Conservation (phyloP, 2,888 invertebrate genomes). For the Dryadula phaetusa region DNA sequence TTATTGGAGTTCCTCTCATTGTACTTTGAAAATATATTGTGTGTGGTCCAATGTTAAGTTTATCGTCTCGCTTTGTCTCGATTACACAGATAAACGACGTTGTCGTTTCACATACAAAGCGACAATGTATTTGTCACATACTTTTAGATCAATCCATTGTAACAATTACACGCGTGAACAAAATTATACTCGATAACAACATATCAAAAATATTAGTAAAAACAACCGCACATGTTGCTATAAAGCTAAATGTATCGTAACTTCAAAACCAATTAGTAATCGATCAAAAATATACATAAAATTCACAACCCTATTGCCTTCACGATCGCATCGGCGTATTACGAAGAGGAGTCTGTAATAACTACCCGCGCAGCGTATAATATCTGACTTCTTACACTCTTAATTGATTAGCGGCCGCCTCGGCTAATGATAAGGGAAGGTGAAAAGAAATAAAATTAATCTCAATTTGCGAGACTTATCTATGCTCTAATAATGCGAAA, state of each 20-base stretch:
- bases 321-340: conserved; percentile 82
- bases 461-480: conserved; percentile 74
- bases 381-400: conserved; percentile 84
- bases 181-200: conserved; percentile 26
- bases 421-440: conserved; percentile 84
- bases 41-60: conserved; percentile 83
- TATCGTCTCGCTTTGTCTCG: conserved; percentile 81
- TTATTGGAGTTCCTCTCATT: conserved; percentile 77
- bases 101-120: conserved; percentile 77
- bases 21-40: conserved; percentile 76
- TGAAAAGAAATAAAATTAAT: conserved; percentile 82
- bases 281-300: conserved; percentile 76
- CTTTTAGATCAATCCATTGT: conserved; percentile 75
- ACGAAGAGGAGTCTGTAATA: conserved; percentile 79
- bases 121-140: conserved; percentile 77
- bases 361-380: conserved; percentile 81
- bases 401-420: conserved; percentile 85
- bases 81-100: conserved; percentile 83
- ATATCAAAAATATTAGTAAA: conserved; percentile 10
- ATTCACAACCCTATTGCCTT: conserved; percentile 81
- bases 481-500: conserved; percentile 57
- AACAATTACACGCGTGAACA: conserved; percentile 58
- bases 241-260: conserved; percentile 29
- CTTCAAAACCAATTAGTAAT: conserved; percentile 65
- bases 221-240: background rate